Percentiles rank a stretch among this genome's conserved stretches.
Conservation (phyloP, 2,888 invertebrate genomes). For the Drosophila peninsularis region DNA sequence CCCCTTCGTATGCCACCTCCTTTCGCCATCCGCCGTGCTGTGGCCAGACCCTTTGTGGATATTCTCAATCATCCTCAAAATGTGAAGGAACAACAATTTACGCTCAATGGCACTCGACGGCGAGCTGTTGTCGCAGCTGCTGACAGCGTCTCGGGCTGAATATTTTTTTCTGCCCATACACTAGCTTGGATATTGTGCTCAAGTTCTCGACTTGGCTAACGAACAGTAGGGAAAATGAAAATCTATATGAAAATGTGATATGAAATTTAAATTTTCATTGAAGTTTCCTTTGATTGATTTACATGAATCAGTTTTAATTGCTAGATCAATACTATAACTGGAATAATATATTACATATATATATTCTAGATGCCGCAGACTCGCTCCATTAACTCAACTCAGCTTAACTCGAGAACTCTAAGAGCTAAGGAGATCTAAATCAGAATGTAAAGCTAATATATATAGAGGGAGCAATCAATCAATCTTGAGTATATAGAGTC, state of each 20-base stretch:
- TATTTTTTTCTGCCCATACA: conserved; percentile 9
- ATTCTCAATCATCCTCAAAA: conserved; percentile 82
- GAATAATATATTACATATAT: no score
- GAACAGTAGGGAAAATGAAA: neutral
- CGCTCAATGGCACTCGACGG: conserved; percentile 82
- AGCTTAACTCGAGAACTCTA: no score
- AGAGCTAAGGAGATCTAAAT: no score
- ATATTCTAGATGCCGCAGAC: no score
- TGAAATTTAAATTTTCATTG: no score
- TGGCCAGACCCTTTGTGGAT: conserved; percentile 59
- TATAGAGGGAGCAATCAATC: no score
- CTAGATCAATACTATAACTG: no score
- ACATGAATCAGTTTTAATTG: no score
- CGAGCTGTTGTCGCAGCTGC: conserved; percentile 64
- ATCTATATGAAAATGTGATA: neutral
- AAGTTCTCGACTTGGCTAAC: neutral
- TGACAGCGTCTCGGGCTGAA: conserved; percentile 28
- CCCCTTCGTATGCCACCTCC: neutral
- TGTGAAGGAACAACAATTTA: conserved; percentile 83
- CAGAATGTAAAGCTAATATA: no score
- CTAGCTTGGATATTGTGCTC: neutral
- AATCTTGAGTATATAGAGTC: no score
- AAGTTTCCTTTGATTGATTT: no score
- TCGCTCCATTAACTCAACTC: no score
- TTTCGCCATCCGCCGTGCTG: neutral